Conservation (phyloP, 2,797 vertebrate genomes). For the Smutsia temminckii region DNA sequence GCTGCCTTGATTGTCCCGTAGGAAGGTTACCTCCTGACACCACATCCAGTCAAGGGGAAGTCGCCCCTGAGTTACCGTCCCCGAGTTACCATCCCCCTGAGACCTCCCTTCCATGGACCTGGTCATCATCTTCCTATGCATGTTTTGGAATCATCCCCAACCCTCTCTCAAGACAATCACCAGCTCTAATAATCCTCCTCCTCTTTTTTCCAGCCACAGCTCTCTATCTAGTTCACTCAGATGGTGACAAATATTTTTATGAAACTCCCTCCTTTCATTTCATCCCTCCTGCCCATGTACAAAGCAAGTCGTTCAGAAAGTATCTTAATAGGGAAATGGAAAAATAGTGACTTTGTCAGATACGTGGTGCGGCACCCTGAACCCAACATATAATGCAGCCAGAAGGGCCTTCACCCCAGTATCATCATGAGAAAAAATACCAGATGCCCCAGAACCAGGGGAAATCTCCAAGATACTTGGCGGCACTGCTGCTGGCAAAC, state of each 20-base stretch:
- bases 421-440: not conserved
- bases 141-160: not conserved
- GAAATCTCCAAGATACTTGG: not conserved
- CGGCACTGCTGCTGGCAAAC: not conserved
- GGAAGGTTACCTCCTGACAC: not conserved
- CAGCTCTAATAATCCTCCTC: not conserved
- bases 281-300: not conserved
- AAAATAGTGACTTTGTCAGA: not conserved
- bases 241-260: not conserved
- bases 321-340: not conserved
- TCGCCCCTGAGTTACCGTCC: not conserved
- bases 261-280: not conserved
- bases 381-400: not conserved
- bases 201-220: not conserved
- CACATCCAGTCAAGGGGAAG: not conserved
- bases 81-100: not conserved
- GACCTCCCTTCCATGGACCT: not conserved
- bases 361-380: not conserved
- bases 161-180: not conserved
- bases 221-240: not conserved
- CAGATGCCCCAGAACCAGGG: not conserved
- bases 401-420: fast-evolving
- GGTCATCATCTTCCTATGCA: not conserved
- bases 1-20: not conserved
- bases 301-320: constrained; percentile 17